Base-by-base conservation (phyloP, 2,888 invertebrate genomes). In the Magallana nippona region DNA sequence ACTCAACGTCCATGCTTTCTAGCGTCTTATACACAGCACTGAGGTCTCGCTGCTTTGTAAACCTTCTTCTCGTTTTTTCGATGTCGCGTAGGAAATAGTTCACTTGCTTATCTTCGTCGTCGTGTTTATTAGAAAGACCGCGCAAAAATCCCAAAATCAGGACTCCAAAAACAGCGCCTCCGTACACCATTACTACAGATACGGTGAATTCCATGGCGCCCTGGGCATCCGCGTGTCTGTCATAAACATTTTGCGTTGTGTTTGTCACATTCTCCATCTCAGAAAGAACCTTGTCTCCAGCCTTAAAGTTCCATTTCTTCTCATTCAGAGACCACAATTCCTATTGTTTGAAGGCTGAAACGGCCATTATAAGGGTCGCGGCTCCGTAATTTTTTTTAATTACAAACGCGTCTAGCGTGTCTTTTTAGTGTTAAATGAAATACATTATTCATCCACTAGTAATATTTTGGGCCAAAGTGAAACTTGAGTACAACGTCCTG, bases 191-290 rank as follows among this genome's bases (percentile, higher is more conserved):
- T 1, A 91, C 88, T 1, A 91, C 90, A 27, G 89, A 88, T 10
- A 91, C 86, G 10, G 89, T 90, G 84, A 89, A 91, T 78, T 86
- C 87, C 87, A 91, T 85, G 15, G 91, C 90, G 10, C 91, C 91
- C 10, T 79, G 85, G 10, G 86, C 85, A 55, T 91, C 89, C 15
- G 56, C 10, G 5, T 22, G 22, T 22, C 71, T 71, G 27, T 71
- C 27, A 15, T 71, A 71, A 2, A 27, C 71, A 10, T 27, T 15
- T 10, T 22, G 27, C 27, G 71, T 71, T 2, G 15, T 71, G 13
- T 71, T 71, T 32, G 71, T 71, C 32, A 15, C 11, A 27, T 71
- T 71, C 13, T 5, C 32, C 71, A 71, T 71, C 15, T 15, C 15
- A 27, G 5, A 13, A 15, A 27, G 17, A 27, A 15, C 22, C 32